phyloP scores from a whole-genome alignment of 2,113 vertebrate genomes.

The Suricata suricatta region DNA sequence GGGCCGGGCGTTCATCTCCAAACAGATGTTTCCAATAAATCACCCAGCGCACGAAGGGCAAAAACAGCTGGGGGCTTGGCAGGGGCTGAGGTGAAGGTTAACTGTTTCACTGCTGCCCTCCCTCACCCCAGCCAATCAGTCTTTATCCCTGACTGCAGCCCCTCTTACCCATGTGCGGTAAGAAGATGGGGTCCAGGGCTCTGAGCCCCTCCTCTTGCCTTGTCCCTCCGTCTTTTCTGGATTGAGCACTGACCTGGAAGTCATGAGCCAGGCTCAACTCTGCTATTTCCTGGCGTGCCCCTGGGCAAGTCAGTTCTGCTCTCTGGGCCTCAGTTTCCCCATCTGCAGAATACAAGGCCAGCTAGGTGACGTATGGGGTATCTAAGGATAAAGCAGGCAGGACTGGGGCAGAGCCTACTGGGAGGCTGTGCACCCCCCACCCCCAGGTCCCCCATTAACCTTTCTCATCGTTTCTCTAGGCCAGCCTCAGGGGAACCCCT shows the following conservation, averaged over 20 bases:
- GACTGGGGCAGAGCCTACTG: not conserved
- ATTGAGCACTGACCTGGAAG: not conserved
- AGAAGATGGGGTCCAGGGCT: not conserved
- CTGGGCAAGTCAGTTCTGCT: not conserved
- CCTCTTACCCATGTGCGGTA: accelerated
- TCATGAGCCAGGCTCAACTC: not conserved
- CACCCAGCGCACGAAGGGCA: slow-evolving; percentile 56
- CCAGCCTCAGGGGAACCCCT: slow-evolving; percentile 84
- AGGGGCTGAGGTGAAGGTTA: slow-evolving; percentile 29
- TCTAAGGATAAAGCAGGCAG: not conserved
- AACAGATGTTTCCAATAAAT: slow-evolving; percentile 79
- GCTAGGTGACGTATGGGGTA: too few relatives aligned
- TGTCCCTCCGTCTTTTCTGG: not conserved
- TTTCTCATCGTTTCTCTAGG: slow-evolving; percentile 74
- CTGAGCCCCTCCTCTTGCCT: not conserved
- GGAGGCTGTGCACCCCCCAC: not conserved
- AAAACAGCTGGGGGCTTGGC: slow-evolving; percentile 73
- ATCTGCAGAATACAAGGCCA: not conserved
- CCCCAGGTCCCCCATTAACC: not conserved
- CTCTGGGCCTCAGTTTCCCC: slow-evolving; percentile 30
- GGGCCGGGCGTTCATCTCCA: slow-evolving; percentile 43
- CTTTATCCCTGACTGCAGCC: not conserved
- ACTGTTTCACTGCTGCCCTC: slow-evolving; percentile 44
- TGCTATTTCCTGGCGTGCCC: not conserved
- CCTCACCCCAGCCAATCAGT: not conserved